These are phyloP conservation scores for Coptodon rendalli DNA, from an alignment of 2,113 vertebrate species.

Conservation along the genomic window DNA sequence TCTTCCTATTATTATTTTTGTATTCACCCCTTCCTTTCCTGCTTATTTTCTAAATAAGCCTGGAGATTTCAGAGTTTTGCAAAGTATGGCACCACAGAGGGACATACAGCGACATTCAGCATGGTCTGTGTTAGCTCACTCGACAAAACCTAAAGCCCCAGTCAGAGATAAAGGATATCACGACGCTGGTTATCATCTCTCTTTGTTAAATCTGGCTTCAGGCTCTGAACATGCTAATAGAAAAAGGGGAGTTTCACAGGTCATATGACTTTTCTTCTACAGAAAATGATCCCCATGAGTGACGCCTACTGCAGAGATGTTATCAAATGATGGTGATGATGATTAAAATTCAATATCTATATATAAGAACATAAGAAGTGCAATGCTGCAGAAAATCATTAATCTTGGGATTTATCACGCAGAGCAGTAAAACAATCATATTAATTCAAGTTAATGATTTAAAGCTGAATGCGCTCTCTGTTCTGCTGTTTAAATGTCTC, in stretches of 20 bases:
- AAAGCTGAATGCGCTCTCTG: neutral
- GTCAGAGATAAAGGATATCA: neutral
- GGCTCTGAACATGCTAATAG: neutral
- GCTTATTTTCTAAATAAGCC: neutral
- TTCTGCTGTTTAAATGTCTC: neutral
- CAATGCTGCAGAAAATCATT: neutral
- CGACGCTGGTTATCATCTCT: neutral
- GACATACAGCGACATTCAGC: neutral
- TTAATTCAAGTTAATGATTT: neutral
- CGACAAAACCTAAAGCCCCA: neutral
- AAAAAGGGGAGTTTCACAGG: neutral
- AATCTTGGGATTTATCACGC: neutral
- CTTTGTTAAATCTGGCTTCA: neutral
- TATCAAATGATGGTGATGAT: neutral
- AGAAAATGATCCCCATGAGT: neutral
- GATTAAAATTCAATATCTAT: neutral
- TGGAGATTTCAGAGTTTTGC: neutral
- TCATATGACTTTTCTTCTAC: neutral
- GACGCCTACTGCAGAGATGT: neutral
- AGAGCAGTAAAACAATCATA: neutral
- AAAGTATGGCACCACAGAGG: neutral
- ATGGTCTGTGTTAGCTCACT: neutral
- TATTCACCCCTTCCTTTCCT: neutral
- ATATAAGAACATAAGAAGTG: neutral
- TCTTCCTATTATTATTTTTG: neutral